Evolutionary conservation across 1,140 invertebrate genomes (phyloP), one percentile per base, ranked within the genome.

Genomic region (Leptonema lineaticorne): DNA sequence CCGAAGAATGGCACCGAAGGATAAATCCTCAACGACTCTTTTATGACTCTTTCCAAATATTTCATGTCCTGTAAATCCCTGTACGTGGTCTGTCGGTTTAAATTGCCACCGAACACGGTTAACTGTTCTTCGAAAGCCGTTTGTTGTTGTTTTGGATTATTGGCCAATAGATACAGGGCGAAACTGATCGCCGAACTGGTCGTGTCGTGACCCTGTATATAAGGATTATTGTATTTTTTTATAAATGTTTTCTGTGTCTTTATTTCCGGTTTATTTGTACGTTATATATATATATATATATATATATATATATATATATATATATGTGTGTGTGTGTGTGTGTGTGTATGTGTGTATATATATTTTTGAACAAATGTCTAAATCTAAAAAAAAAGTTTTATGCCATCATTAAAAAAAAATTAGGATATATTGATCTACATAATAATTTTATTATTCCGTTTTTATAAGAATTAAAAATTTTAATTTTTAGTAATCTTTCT

Each of bases 131-230:
- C 74, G 14, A 76, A 75, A 41, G 76, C 79, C 50, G 76, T 77
- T 1, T 73, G 67, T 73, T 83, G 82, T 27, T 77, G 75, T 26
- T 77, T 77, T 20, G 78, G 77, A 76, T 83, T 74, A n/a, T 73
- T 74, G 5, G 81, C 78, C 20, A 84, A 73, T 60, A 75, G 76
- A 59, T 81, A 80, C 58, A 82, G 75, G 67, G 75, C 75, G 73
- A 81, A 83, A 66, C 73, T 75, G 1, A 87, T 75, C 6, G 77
- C 85, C 8, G 84, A 79, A 0, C 86, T 82, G 6, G 88, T 90
- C 27, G 90, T 91, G 74, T 91, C 89, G 74, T 91, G 88, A 1
- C 89, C 89, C 82, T 87, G 73, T 81, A 63, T 33, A 37, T 65
- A n/a, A n/a, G n/a, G n/a, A n/a, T n/a, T n/a, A n/a, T 2, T 24